phyloP scores from a whole-genome alignment of 2,797 vertebrate species.

The Microctenopoma stevenorrisi region DNA sequence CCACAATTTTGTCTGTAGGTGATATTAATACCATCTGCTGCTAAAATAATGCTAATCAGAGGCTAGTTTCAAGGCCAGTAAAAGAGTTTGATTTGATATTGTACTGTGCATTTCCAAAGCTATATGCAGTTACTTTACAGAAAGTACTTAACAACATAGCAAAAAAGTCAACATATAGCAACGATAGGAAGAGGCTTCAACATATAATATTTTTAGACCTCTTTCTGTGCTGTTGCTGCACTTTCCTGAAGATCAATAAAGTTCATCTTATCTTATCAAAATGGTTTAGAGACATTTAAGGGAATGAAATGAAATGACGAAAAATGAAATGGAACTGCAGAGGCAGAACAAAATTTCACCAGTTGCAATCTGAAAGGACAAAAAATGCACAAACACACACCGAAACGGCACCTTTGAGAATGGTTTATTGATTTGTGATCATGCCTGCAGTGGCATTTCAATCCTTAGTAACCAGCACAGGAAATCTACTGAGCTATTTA shows the following conservation, averaged over 20 bases:
- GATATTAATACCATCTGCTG: slow-evolving; percentile 2
- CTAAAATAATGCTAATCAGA: not conserved
- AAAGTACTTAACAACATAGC: not conserved
- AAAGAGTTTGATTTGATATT: too few species aligned
- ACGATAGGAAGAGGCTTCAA: not conserved
- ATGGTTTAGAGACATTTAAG: slow-evolving; percentile 26
- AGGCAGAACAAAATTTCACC: slow-evolving; percentile 16
- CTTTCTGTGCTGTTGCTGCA: slow-evolving; percentile 12
- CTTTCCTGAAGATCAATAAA: slow-evolving; percentile 32
- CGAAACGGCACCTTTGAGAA: slow-evolving; percentile 51
- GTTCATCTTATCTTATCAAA: slow-evolving; percentile 42
- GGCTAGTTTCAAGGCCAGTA: not conserved
- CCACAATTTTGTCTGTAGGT: slow-evolving; percentile 6
- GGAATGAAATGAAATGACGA: slow-evolving; percentile 28
- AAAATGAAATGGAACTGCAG: slow-evolving; percentile 25
- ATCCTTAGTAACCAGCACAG: slow-evolving; percentile 60
- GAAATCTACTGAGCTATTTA: slow-evolving; percentile 60
- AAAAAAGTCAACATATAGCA: not conserved
- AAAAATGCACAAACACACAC: not conserved
- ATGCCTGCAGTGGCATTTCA: slow-evolving; percentile 69
- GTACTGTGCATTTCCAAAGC: not conserved
- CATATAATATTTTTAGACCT: not conserved
- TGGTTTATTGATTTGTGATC: slow-evolving; percentile 71
- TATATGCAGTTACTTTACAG: not conserved
- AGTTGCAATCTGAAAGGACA: not conserved